phyloP scores from a whole-genome alignment of 2,888 invertebrate species.

The Scaptodrosophila latifasciaeformis region DNA sequence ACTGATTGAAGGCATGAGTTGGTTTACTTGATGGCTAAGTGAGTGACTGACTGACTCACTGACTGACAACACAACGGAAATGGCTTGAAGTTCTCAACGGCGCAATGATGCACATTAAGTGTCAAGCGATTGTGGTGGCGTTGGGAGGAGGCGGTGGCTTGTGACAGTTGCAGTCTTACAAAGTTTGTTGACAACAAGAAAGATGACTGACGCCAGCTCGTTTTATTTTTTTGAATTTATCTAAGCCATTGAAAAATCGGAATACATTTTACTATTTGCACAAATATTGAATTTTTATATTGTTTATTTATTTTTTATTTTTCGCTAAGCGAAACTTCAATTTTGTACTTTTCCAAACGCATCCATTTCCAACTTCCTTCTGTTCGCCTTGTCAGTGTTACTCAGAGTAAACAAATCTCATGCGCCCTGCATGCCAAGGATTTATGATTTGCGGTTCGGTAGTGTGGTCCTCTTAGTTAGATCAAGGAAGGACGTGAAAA shows the following conservation, averaged over 20 bases:
- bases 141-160: background rate
- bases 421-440: constrained; percentile 26
- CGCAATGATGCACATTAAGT: constrained; percentile 67
- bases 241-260: background rate
- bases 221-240: background rate
- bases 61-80: constrained; percentile 50
- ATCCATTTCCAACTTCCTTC: background rate
- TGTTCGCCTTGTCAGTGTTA: background rate
- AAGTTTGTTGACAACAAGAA: constrained; percentile 56
- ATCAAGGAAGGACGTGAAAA: constrained; percentile 2
- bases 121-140: constrained; percentile 53
- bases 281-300: background rate
- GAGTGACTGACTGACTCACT: constrained; percentile 20
- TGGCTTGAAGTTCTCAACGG: constrained; percentile 66
- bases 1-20: too few relatives aligned
- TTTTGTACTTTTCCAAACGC: constrained; percentile 32
- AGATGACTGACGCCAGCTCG: background rate
- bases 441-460: constrained; percentile 52
- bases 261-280: background rate
- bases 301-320: constrained; percentile 46
- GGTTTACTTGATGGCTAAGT: too few relatives aligned
- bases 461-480: too few relatives aligned
- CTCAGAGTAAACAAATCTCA: constrained; percentile 41
- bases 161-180: constrained; percentile 31
- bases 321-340: constrained; percentile 35